Base-by-base conservation (phyloP, 2,888 invertebrate species). In the Apamea monoglypha region DNA sequence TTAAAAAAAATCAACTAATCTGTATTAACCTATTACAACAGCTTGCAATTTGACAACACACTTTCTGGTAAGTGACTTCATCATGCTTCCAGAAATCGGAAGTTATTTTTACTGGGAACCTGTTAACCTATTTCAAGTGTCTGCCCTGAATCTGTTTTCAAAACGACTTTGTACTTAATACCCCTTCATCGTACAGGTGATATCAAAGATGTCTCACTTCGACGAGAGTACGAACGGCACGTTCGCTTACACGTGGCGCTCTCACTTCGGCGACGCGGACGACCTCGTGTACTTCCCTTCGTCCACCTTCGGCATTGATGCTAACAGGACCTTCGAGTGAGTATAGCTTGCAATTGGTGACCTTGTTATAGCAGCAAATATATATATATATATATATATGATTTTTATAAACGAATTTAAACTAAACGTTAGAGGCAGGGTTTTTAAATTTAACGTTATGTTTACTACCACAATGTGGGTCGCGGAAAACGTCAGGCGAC, bases 251-350 rank as follows among this genome's bases (percentile, higher is more conserved):
- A 97, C 97, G 66, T 99, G 99, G 99, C 97, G 98, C 88, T 98
- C 98, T 32, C 98, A 98, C 93, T 98, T 97, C 85, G 98, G 99
- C 7, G 98, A 98, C 93, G 98, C 99, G 0, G 99, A 99, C 93
- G 98, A 98, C 73, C 96, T 98, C 78, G 98, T 99, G 0, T 98
- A 98, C 94, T 99, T 98, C 94, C 99, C 99, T 0, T 98, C 99
- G 0, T 98, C 99, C 0, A 98, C 99, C 0, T 99, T 98, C 93
- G 99, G 99, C 44, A 98, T 99, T 84, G 99, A 99, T 95, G 99
- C 99, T 2, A 99, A 99, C 94, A 97, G 99, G 82, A 99, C 99
- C 0, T 99, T 99, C 91, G 98, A 98, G 97, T 99, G 83, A 95
- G 96, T 94, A 25, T 36, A 71, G 3, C 10, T 36, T 70, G 16